Base-by-base conservation (phyloP, 2,113 vertebrate genomes). In the Clarias macrocephalus region DNA sequence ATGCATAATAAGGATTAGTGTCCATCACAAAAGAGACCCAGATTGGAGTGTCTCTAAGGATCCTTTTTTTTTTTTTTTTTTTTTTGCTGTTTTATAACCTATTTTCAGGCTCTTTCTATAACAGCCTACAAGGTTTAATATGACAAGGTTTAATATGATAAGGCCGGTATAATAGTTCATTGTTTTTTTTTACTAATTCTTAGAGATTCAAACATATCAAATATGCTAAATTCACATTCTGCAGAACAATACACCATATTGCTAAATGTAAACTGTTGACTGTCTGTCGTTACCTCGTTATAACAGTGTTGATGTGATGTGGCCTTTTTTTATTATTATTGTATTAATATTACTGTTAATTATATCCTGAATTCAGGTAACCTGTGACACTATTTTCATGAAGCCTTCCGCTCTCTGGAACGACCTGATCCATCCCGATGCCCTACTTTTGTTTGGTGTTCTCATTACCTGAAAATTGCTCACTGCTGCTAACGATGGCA, bases 41-140 rank as follows among this genome's bases (percentile, higher is more conserved):
- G 72, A 86, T 84, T 80, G 82, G 33, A 60, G 48, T 83, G 63
- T 65, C 80, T 88, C 81, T 75, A 19, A 60, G 82, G 77, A 80
- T 85, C 60, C 57, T 42, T 76, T 63, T 89, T 48, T 8, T 42
- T 37, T 42, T 37, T 37, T 37, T 37, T 37, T 33, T 48, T 48
- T 48, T 48, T 84, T 87, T 68, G 83, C 54, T 72, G 16, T 28
- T 33, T 3, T 52, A 56, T 72, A 60, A 63, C 83, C 75, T 66
- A 84, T 73, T 75, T 28, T 83, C 80, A 82, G 68, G 16, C 25
- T 82, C 42, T 48, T 33, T 15, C 23, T 28, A 42, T 33, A 68
- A 30, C 15, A 42, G 28, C 54, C 65, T 62, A 33, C 42, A 60
- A 70, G 2, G 30, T 37, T 72, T 72, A 70, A 18, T 72, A 37